These are phyloP conservation scores for Glyptemys insculpta DNA, from an alignment of 2,797 vertebrate genomes.

Conservation along the genomic window DNA sequence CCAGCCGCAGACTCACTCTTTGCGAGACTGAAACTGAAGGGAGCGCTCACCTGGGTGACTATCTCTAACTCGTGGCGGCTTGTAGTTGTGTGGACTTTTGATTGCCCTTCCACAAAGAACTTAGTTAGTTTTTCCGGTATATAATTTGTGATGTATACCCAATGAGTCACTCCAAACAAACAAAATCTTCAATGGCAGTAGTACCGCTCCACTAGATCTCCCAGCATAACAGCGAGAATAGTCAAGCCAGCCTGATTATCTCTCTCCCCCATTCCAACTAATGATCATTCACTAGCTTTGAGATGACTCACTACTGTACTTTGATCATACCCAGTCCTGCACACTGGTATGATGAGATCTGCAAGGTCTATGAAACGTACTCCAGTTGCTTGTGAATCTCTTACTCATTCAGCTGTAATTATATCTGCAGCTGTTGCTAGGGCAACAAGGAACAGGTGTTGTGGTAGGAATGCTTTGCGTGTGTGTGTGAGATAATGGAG, in stretches of 20 bases:
- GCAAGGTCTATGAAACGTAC: not conserved
- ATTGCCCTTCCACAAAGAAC: not conserved
- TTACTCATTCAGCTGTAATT: not conserved
- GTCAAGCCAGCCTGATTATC: slow-evolving; percentile 10
- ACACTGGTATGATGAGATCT: not conserved
- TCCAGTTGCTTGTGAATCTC: not conserved
- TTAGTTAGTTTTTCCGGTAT: not conserved
- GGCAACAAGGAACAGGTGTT: slow-evolving; percentile 35
- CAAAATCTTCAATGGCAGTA: slow-evolving; percentile 40
- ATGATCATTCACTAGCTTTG: slow-evolving; percentile 39
- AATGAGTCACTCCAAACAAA: slow-evolving; percentile 50
- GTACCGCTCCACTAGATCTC: slow-evolving; percentile 22
- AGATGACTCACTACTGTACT: slow-evolving; percentile 62
- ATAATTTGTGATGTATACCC: slow-evolving; percentile 8
- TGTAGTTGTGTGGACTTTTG: not conserved
- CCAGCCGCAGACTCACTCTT: not conserved
- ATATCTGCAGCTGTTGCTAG: slow-evolving; percentile 54
- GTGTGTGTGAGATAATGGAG: not conserved
- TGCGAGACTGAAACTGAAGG: not conserved
- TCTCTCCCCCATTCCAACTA: not conserved
- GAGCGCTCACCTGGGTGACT: not conserved
- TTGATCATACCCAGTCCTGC: slow-evolving; percentile 46
- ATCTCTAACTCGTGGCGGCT: not conserved
- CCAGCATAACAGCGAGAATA: not conserved
- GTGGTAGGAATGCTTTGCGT: not conserved